Evolutionary conservation across 2,113 vertebrate genomes (phyloP).

Genomic region (Sylvietta virens): DNA sequence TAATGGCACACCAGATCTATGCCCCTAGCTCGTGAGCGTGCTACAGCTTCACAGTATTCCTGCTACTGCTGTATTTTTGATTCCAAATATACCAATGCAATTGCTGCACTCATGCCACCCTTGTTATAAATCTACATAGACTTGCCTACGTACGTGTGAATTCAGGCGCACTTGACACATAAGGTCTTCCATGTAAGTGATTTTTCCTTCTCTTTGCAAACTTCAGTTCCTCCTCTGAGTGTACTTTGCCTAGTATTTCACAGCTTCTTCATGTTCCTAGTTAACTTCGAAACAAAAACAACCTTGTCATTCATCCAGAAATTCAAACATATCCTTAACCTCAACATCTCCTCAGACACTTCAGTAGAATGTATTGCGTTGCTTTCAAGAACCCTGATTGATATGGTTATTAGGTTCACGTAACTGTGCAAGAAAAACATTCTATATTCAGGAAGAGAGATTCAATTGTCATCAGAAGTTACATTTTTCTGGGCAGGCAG

Average conservation of each 20-base stretch:
- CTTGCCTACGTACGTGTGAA: not conserved
- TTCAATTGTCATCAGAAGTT: constrained; percentile 41
- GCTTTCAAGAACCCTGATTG: constrained; percentile 59
- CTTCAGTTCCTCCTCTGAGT: constrained; percentile 4
- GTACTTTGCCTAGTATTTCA: not conserved
- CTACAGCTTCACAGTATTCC: not conserved
- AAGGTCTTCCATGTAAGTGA: not conserved
- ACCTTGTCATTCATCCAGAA: constrained; percentile 38
- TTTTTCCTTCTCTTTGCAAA: constrained; percentile 15
- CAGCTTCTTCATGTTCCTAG: constrained; percentile 2
- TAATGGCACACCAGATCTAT: not conserved
- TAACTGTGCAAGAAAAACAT: constrained; percentile 49
- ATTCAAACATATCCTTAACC: constrained; percentile 62
- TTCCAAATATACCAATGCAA: not conserved
- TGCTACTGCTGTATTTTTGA: not conserved
- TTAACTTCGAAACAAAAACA: constrained; percentile 51
- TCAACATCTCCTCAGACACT: constrained; percentile 22
- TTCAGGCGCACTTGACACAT: not conserved
- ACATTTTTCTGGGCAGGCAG: constrained; percentile 24
- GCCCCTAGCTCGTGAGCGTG: not conserved
- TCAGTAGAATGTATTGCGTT: constrained; percentile 34
- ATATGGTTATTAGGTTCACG: constrained; percentile 65
- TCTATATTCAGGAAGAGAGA: constrained; percentile 26
- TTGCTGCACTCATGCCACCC: not conserved
- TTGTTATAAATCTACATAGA: not conserved